Evolutionary conservation across 1,140 invertebrate species (phyloP).

Genomic region (Cotesia glomerata): DNA sequence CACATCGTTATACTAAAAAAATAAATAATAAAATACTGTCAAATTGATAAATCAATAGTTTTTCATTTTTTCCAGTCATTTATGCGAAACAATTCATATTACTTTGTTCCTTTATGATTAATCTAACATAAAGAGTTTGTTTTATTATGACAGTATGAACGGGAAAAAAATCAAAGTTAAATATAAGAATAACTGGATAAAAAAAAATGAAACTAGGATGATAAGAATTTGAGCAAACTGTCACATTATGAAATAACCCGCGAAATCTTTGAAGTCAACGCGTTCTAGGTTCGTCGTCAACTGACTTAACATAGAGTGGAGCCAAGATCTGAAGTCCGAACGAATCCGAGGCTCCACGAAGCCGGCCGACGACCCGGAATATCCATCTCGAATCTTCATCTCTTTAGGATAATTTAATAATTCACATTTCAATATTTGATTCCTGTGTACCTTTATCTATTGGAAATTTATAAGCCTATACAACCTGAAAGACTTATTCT

Average conservation of each 20-base stretch:
- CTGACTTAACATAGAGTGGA: conserved; percentile 50
- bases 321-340: conserved; percentile 36
- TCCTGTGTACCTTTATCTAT: not conserved
- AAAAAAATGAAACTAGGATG: not conserved
- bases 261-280: conserved; percentile 23
- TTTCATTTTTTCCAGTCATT: not conserved
- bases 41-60: not conserved
- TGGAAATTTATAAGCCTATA: not conserved
- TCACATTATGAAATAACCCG: conserved; percentile 3
- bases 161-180: not conserved
- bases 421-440: conserved; percentile 5
- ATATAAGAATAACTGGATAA: not conserved
- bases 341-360: conserved; percentile 45
- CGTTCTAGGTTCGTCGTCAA: conserved; percentile 51
- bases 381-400: conserved; percentile 30
- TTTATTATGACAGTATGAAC: too few relatives aligned
- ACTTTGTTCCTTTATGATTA: not conserved
- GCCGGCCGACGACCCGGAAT: conserved; percentile 43
- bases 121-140: too few relatives aligned
- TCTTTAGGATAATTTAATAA: conserved; percentile 26
- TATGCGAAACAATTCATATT: not conserved
- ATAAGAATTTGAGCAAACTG: not conserved
- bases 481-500: too few relatives aligned
- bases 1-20: not conserved
- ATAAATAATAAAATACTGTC: not conserved